Evolutionary conservation across 1,140 invertebrate genomes (phyloP), one percentile per base, ranked within the genome.

Genomic region (Araneus ventricosus): DNA sequence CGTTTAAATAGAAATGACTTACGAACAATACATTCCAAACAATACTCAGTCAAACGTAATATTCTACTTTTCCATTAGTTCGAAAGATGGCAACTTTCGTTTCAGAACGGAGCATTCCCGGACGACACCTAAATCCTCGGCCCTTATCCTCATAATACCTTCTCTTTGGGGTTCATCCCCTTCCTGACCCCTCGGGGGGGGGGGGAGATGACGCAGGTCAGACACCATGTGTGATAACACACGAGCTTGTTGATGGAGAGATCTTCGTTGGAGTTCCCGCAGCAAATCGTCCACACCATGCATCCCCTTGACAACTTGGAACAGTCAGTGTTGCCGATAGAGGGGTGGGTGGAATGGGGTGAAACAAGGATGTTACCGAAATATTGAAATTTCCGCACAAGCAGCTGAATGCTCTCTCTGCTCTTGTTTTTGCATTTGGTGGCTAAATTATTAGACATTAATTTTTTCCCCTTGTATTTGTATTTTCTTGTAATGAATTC

Each of bases 231-330:
- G 70, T 30, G 70, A 75, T 75, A 75, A 75, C 27, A 22, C 70
- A 75, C 70, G 30, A 75, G 70, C 70, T 37, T 34, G 70, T 75
- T 75, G 70, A 75, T 75, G 70, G 70, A 75, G 70, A 75, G 70
- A 75, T 75, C 70, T 75, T 75, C 70, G 30, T 75, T 34, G 27
- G 70, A 30, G 70, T 75, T 75, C 70, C 17, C 17, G 70, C 17
- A 75, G 17, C 30, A 75, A 75, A 34, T 34, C 70, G 17, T 34
- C 70, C 30, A 37, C 14, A 14, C 70, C 70, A 75, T 75, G 30
- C 70, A 75, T 75, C 70, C 37, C 67, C 30, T 4, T 75, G 30
- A 17, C 30, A 27, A 75, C 17, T 30, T 37, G 30, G 70, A 67
- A 75, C 70, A 75, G 14, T 75, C 1, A 17, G 30, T 75, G 30